Conservation (phyloP, 2,888 invertebrate species). For the Andrena praecox region DNA sequence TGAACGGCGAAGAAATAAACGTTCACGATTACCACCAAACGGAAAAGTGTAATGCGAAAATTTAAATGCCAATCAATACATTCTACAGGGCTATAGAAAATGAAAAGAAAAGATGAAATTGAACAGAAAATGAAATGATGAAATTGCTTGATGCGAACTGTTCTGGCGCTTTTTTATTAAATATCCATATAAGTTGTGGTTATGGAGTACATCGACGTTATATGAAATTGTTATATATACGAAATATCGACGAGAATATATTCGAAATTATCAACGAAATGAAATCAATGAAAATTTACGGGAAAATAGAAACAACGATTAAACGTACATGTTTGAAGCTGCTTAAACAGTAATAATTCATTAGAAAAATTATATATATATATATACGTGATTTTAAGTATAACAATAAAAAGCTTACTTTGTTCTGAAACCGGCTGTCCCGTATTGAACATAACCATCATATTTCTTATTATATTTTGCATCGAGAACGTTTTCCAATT, state of each 20-base stretch:
- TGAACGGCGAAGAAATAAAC: too few species aligned
- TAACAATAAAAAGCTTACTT: constrained; percentile 87
- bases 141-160: background rate
- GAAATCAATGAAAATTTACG: background rate
- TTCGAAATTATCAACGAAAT: background rate
- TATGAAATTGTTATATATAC: background rate
- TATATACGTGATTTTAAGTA: too few species aligned
- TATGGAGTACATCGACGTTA: background rate
- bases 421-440: constrained; percentile 94
- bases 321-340: too few species aligned
- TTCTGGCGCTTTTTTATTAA: background rate
- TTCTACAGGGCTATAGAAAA: too few species aligned
- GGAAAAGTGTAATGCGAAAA: too few species aligned
- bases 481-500: constrained; percentile 86
- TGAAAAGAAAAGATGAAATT: background rate
- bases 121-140: background rate
- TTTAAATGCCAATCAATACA: too few species aligned
- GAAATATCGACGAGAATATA: too few species aligned
- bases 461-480: constrained; percentile 91
- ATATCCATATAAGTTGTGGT: background rate
- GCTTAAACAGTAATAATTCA: too few species aligned
- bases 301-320: background rate
- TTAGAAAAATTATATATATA: too few species aligned
- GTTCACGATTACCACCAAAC: too few species aligned
- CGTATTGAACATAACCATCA: constrained; percentile 90